Conservation (phyloP, 2,888 invertebrate genomes). For the Pammene aurita region DNA sequence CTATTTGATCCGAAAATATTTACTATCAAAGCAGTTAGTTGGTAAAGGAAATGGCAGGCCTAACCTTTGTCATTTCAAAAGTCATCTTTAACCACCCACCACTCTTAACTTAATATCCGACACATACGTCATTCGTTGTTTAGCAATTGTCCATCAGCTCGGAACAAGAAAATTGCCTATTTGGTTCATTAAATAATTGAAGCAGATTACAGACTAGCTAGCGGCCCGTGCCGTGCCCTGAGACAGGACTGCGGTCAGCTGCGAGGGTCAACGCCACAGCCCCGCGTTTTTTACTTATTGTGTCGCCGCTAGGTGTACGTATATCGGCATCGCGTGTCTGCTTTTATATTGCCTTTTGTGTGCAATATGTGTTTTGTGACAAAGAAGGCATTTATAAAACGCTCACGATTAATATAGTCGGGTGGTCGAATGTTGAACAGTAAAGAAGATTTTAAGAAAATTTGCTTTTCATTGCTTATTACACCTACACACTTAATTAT, state of each 20-base stretch:
- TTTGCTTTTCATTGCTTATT: background rate
- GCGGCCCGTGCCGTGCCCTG: conserved; percentile 15
- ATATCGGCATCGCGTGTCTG: conserved; percentile 36
- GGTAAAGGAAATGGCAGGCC: background rate
- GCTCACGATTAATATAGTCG: conserved; percentile 8
- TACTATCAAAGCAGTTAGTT: background rate
- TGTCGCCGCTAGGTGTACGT: conserved; percentile 48
- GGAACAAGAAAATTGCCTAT: conserved; percentile 11
- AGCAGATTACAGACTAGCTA: background rate
- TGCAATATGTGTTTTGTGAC: conserved; percentile 41
- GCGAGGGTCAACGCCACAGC: conserved; percentile 57
- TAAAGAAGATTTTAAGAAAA: background rate
- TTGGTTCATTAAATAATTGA: conserved; percentile 20
- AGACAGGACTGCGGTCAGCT: conserved; percentile 39
- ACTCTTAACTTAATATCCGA: conserved; percentile 23
- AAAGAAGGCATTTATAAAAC: conserved; percentile 19
- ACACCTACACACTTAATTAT: background rate
- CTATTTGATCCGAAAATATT: background rate
- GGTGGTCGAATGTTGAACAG: conserved; percentile 7
- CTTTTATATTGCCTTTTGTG: conserved; percentile 39
- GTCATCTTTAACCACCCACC: background rate
- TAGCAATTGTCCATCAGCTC: conserved; percentile 11
- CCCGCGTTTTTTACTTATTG: conserved; percentile 53
- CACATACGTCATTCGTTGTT: conserved; percentile 16
- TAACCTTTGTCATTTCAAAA: background rate